Evolutionary conservation across 2,113 vertebrate genomes (phyloP), one percentile per base, ranked within the genome.

Genomic region (Manacus vitellinus): DNA sequence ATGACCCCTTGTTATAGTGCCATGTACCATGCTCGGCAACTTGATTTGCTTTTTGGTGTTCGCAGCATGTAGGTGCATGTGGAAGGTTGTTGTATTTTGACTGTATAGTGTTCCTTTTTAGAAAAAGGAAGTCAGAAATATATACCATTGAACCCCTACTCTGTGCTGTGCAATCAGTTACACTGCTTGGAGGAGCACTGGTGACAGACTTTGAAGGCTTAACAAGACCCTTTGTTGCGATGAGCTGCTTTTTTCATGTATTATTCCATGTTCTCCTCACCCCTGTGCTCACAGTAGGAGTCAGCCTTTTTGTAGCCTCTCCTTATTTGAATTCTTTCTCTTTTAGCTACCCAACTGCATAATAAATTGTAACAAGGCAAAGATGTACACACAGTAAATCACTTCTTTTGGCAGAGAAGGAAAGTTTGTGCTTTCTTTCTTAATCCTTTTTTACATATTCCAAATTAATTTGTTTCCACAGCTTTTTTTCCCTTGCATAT

Each of bases 11-110:
- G 88, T 94, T 94, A 81, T 14, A 43, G 24, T 61, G 54, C 93
- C 76, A 49, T 93, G 94, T 93, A 88, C 80, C 49, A 41, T 2
- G 1, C 80, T 94, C 16, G 0, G 93, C 79, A 82, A 31, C 75
- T 89, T 91, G 82, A 94, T 95, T 95, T 89, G 73, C 73, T 96
- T 93, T 90, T 96, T 96, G 75, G 93, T 95, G 94, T 96, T 95
- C 80, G 66, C 76, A 95, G 88, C 62, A 2, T 92, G 94, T 86
- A 97, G 88, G 93, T 90, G 65, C 4, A 4, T 59, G 86, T 18
- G 83, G 85, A 92, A 96, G 79, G 93, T 90, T 70, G 89, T 77
- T 88, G 80, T 94, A 20, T 94, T 95, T 95, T 91, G 96, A 76
- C 66, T 76, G 54, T 88, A 2, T 30, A 84, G 68, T 14, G 12